Evolutionary conservation across 2,797 vertebrate species (phyloP), one percentile per base, ranked within the genome.

Genomic region (Brotula barbata): DNA sequence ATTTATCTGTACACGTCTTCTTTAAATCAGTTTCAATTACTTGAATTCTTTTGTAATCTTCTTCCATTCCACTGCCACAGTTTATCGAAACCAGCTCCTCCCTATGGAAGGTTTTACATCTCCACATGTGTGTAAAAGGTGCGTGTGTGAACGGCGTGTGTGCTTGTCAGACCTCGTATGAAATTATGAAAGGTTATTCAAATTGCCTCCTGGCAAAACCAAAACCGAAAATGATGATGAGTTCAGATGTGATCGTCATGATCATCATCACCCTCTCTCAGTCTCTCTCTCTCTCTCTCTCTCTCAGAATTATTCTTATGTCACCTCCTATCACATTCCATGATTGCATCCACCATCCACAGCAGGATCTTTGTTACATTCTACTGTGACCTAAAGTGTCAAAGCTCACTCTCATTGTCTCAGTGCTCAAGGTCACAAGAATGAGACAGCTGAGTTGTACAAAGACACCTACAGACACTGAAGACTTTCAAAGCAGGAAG

Each of bases 91-190:
- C n/a, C n/a, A n/a, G n/a, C n/a, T n/a, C n/a, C n/a, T n/a, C n/a
- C n/a, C n/a, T n/a, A n/a, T n/a, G n/a, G n/a, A n/a, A n/a, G n/a
- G n/a, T n/a, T n/a, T n/a, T n/a, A n/a, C n/a, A n/a, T 31, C 41
- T 60, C 39, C 9, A 54, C n/a, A 21, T 70, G 58, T 48, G 72
- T 81, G 60, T 65, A 16, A 42, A 65, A 71, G 64, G 56, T 59
- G 71, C 66, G 73, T 65, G 48, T 41, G 56, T 49, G 34, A 37
- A 42, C 3, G 19, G 9, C 21, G 20, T 23, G 43, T 15, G 47
- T 70, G 68, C 81, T 63, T 37, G 78, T 86, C 64, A 67, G 55
- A 86, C 79, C 83, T 80, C 83, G n/a, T n/a, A 85, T 76, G 42
- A 72, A 40, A 33, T 20, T 49, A 70, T 71, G 68, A 76, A 48